Conservation (phyloP, 1,140 invertebrate genomes). For the Phthorimaea operculella region DNA sequence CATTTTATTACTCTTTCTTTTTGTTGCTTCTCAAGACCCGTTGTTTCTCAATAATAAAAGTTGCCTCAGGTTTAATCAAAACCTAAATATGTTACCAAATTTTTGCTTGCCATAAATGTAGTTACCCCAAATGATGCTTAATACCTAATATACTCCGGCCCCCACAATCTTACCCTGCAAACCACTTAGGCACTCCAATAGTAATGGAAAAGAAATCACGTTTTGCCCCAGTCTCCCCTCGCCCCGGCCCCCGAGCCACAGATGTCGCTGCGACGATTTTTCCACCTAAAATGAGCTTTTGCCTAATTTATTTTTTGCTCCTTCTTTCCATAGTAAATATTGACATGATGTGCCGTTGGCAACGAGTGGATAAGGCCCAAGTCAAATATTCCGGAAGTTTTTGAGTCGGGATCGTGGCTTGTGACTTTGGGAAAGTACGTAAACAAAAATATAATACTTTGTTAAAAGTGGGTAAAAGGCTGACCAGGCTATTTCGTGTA, state of each 20-base stretch:
- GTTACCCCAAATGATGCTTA: too few species aligned
- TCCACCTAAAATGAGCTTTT: conserved; percentile 58
- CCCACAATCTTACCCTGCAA: conserved; percentile 5
- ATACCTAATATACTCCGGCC: neutral
- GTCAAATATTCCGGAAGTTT: neutral
- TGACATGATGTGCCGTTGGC: conserved; percentile 34
- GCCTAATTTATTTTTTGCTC: conserved; percentile 68
- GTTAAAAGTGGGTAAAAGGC: too few species aligned
- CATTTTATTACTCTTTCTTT: too few species aligned
- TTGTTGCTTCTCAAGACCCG: too few species aligned
- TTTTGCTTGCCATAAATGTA: too few species aligned
- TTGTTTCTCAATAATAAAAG: too few species aligned
- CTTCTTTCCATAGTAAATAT: conserved; percentile 64
- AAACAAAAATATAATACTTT: too few species aligned
- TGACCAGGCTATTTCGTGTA: too few species aligned
- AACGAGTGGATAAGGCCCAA: conserved; percentile 27
- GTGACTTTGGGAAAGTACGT: too few species aligned
- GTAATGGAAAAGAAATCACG: conserved; percentile 44
- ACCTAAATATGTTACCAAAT: too few species aligned
- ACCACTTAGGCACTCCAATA: conserved; percentile 28
- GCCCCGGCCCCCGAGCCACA: conserved; percentile 40
- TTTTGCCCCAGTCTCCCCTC: conserved; percentile 19
- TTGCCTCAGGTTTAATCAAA: too few species aligned
- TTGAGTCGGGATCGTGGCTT: too few species aligned
- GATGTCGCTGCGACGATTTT: conserved; percentile 56